These are phyloP conservation scores for Xenus cinereus DNA, from an alignment of 2,113 vertebrate genomes.

Conservation along the genomic window DNA sequence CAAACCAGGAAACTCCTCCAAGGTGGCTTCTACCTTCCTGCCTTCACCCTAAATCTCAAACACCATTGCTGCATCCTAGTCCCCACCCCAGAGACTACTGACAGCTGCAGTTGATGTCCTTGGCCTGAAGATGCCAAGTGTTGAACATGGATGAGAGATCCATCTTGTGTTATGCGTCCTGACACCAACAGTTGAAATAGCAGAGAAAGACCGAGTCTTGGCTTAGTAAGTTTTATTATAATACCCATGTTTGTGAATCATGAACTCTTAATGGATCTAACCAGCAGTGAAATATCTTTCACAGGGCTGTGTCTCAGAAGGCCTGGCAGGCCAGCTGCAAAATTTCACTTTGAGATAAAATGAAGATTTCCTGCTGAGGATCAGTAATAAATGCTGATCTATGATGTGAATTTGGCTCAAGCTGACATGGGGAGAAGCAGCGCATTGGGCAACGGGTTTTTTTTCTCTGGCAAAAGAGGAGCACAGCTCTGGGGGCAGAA, in stretches of 20 bases:
- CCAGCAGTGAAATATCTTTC: not conserved
- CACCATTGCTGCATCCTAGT: rapidly evolving
- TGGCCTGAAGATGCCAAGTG: not conserved
- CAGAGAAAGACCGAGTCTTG: not conserved
- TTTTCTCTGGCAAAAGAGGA: not conserved
- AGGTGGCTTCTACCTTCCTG: not conserved
- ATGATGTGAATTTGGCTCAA: not conserved
- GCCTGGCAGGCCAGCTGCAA: not conserved
- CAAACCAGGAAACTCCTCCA: not conserved
- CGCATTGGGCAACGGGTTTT: not conserved
- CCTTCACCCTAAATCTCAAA: not conserved
- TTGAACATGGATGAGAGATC: not conserved
- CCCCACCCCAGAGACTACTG: not conserved
- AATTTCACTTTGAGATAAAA: not conserved
- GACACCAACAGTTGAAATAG: rapidly evolving
- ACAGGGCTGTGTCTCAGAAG: not conserved
- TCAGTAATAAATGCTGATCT: not conserved
- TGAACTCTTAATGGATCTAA: not conserved
- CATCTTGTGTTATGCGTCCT: rapidly evolving
- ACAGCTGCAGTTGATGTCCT: not conserved
- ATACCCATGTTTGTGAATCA: not conserved
- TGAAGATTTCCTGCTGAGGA: not conserved
- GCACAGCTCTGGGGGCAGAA: not conserved
- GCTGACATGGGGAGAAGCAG: not conserved
- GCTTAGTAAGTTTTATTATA: not conserved